Evolutionary conservation across 2,797 vertebrate species (phyloP).

Genomic region (Chrysocyon brachyurus): DNA sequence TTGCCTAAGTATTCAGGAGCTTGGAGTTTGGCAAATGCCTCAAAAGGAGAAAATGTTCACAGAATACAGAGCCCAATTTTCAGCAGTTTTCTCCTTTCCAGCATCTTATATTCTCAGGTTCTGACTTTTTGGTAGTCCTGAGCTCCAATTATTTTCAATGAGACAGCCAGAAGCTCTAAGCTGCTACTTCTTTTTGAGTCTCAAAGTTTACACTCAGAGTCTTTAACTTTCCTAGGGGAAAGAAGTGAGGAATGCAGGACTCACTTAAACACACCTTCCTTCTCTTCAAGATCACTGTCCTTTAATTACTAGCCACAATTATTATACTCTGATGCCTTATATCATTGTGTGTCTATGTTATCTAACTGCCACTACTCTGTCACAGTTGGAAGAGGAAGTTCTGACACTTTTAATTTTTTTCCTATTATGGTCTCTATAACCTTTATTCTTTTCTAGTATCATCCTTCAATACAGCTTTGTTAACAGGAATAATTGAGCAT

Average conservation of each 20-base stretch:
- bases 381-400: slow-evolving; percentile 25
- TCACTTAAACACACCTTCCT: background rate
- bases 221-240: background rate
- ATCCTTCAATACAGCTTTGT: background rate
- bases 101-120: background rate
- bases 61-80: background rate
- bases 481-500: background rate
- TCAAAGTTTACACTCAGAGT: background rate
- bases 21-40: background rate
- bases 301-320: background rate
- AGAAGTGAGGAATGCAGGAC: background rate
- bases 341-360: background rate
- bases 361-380: background rate
- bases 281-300: background rate
- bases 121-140: background rate
- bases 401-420: background rate
- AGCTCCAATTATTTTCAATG: background rate
- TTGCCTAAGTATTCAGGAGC: background rate
- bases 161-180: background rate
- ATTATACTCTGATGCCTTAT: background rate
- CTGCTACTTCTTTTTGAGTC: background rate
- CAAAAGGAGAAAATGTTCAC: background rate
- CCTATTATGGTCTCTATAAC: background rate
- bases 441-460: slow-evolving; percentile 12
- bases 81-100: background rate